These are phyloP conservation scores for Sminthopsis crassicaudata DNA, from an alignment of 2,113 vertebrate genomes.

Conservation along the genomic window DNA sequence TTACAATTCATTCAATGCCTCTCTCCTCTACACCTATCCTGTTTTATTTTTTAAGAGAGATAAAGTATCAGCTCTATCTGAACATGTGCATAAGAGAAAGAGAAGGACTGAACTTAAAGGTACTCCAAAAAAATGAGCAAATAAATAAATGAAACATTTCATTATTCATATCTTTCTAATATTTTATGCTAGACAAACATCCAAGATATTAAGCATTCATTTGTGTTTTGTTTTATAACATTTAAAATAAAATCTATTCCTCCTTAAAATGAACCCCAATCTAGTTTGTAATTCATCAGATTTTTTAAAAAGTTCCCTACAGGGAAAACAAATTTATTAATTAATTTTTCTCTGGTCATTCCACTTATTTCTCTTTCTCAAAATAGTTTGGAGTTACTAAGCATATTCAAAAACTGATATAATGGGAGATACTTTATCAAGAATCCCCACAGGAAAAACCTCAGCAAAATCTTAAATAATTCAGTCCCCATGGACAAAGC, in stretches of 20 bases:
- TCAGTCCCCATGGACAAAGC: conserved; percentile 69
- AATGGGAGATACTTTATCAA: conserved; percentile 53
- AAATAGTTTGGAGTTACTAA: conserved; percentile 58
- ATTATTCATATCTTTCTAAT: neutral
- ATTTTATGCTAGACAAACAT: neutral
- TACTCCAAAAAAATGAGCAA: neutral
- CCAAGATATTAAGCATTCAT: neutral
- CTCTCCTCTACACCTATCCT: too few species aligned
- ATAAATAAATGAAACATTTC: neutral
- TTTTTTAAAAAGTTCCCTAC: neutral
- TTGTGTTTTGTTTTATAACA: neutral
- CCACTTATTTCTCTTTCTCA: conserved; percentile 55
- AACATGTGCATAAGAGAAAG: neutral
- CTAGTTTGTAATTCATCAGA: neutral
- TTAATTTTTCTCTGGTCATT: conserved; percentile 15
- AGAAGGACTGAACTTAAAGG: neutral
- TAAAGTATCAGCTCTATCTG: too few species aligned
- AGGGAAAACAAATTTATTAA: conserved; percentile 37
- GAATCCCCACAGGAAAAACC: conserved; percentile 66
- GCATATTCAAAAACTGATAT: conserved; percentile 62
- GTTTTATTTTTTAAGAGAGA: too few species aligned
- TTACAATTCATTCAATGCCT: too few species aligned
- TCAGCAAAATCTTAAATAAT: conserved; percentile 70
- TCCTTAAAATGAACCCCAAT: neutral
- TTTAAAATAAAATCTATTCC: neutral